A percentile compares a stretch with the other conserved stretches of the same genome.
phyloP scores from a whole-genome alignment of 1,140 invertebrate genomes.

The Drosophila sulfurigaster region DNA sequence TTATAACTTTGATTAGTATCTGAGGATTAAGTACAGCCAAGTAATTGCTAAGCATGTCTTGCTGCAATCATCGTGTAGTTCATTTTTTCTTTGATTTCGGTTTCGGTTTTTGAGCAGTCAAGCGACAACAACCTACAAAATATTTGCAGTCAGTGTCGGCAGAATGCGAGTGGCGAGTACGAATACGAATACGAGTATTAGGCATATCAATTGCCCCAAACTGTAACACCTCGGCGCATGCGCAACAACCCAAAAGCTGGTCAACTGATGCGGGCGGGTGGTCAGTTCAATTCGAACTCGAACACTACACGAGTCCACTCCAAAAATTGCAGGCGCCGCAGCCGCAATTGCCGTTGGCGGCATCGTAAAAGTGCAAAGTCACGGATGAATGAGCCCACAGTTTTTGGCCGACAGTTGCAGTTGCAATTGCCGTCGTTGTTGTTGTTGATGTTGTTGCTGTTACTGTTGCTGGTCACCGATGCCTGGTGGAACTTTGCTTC shows the following conservation, averaged over 20 bases:
- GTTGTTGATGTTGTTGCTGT: slow-evolving; percentile 24
- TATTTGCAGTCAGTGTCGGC: slow-evolving; percentile 50
- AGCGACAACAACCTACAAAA: slow-evolving; percentile 38
- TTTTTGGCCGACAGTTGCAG: slow-evolving; percentile 43
- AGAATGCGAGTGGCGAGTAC: slow-evolving; percentile 6
- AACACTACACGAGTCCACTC: background rate
- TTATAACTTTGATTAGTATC: background rate
- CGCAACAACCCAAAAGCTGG: slow-evolving; percentile 59
- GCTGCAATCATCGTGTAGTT: slow-evolving; percentile 28
- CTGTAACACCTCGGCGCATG: slow-evolving; percentile 69
- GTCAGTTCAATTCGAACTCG: background rate
- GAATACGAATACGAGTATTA: slow-evolving; percentile 42
- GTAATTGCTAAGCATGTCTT: slow-evolving; percentile 15
- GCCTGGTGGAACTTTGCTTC: slow-evolving; percentile 72
- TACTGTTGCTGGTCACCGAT: background rate
- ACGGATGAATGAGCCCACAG: slow-evolving; percentile 70
- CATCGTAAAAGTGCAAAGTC: slow-evolving; percentile 74
- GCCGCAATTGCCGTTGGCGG: slow-evolving; percentile 29
- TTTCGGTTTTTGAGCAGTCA: slow-evolving; percentile 27
- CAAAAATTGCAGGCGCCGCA: slow-evolving; percentile 37
- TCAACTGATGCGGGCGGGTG: slow-evolving; percentile 47
- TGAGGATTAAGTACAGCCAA: slow-evolving; percentile 9
- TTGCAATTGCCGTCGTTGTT: slow-evolving; percentile 2
- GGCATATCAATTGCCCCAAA: slow-evolving; percentile 67
- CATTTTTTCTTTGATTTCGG: too few relatives aligned